Percentiles rank a stretch among this genome's conserved stretches.
phyloP scores from a whole-genome alignment of 2,113 vertebrate genomes.

The Rhegmatorhina hoffmannsi region DNA sequence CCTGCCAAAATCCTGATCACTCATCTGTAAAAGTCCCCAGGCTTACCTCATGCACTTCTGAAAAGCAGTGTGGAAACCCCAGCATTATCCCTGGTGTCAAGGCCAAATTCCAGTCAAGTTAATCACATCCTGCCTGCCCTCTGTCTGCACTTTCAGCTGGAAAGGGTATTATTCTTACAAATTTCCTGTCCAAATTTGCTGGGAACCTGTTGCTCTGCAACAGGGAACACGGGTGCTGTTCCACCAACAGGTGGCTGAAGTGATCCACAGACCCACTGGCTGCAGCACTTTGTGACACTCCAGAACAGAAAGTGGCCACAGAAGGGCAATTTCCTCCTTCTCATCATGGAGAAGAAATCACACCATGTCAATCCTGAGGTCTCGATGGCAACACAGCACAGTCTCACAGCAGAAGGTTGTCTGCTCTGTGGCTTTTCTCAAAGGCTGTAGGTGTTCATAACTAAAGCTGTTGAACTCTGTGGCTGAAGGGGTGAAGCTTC shows the following conservation, averaged over 20 bases:
- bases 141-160: not conserved
- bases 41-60: not conserved
- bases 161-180: constrained; percentile 3
- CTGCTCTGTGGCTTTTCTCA: not conserved
- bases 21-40: not conserved
- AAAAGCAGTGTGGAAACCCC: constrained; percentile 14
- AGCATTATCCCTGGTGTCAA: not conserved
- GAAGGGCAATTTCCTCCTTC: not conserved
- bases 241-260: constrained; percentile 43
- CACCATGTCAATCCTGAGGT: not conserved
- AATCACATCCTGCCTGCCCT: constrained; percentile 53
- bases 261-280: not conserved
- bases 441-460: not conserved
- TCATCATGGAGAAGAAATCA: not conserved
- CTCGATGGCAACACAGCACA: not conserved
- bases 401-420: not conserved
- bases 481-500: not conserved
- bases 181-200: not conserved
- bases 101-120: constrained; percentile 43
- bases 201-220: not conserved
- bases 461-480: not conserved
- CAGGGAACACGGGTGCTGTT: not conserved
- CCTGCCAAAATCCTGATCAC: not conserved
- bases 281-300: not conserved
- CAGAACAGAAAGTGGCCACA: not conserved